Evolutionary conservation across 2,113 vertebrate genomes (phyloP), one percentile per base, ranked within the genome.

Genomic region (Melanotaenia duboulayi): DNA sequence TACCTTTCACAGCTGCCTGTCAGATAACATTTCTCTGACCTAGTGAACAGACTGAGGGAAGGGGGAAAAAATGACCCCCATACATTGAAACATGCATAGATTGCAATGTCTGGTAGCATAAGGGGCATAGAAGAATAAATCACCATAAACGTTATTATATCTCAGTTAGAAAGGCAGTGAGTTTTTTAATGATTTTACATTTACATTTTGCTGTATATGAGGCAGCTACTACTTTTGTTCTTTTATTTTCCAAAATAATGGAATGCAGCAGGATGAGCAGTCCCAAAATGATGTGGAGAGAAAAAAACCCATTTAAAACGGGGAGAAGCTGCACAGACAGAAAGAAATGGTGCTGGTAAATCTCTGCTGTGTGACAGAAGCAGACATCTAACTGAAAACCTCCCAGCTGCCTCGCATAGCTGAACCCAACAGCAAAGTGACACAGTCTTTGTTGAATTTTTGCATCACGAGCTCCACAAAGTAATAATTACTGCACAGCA

Each of bases 1-100:
- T 74, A 65, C 62, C 54, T 80, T 84, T 92, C 65, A 82, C 88
- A 90, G 88, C 82, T 83, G 84, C 83, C 55, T 88, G 88, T 12
- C 35, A 91, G 82, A 87, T 87, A 85, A 68, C 83, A 84, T 61
- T 66, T 39, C 73, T 64, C 28, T 84, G 75, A 74, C 75, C 72
- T 62, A 40, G 59, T 52, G 16, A 54, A 64, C 71, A 60, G 64
- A 25, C 65, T 13, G 19, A 57, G 4, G 22, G 28, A 19, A 5
- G 12, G 40, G 12, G 11, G 2, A 8, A 35, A 60, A 6, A 3
- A 28, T 6, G 3, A 20, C 68, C 51, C 28, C 40, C 50, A 39
- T 40, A 14, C 54, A 56, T 46, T 17, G 60, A 3, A 19, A 44
- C 39, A 3, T 70, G 37, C 13, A 6, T 16, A 20, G 37, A 61